Percentiles rank a stretch among this genome's conserved stretches.
phyloP scores from a whole-genome alignment of 2,888 invertebrate species.

The Horisme vitalbata region DNA sequence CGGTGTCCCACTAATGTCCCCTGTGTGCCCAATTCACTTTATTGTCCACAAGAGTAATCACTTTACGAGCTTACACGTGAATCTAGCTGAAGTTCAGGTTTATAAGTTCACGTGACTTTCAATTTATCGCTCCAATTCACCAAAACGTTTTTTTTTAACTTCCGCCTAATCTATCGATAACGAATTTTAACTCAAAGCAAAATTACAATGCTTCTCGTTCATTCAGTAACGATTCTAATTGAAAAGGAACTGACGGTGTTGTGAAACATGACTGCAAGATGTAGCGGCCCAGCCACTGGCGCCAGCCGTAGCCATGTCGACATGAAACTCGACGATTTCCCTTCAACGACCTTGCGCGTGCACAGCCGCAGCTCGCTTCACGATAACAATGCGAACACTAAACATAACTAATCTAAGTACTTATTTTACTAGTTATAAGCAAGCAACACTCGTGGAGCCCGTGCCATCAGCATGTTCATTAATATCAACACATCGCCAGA shows the following conservation, averaged over 20 bases:
- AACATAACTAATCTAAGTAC: slow-evolving; percentile 32
- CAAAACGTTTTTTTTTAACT: slow-evolving; percentile 15
- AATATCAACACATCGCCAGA: slow-evolving; percentile 36
- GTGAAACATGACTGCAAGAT: slow-evolving; percentile 66
- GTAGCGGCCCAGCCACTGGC: slow-evolving; percentile 46
- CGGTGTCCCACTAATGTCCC: slow-evolving; percentile 60
- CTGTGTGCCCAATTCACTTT: slow-evolving; percentile 54
- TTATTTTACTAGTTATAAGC: slow-evolving; percentile 41
- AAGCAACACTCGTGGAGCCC: slow-evolving; percentile 27
- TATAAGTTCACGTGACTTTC: slow-evolving; percentile 10
- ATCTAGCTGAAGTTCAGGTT: slow-evolving; percentile 18
- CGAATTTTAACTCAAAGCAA: slow-evolving; percentile 7
- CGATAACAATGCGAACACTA: slow-evolving; percentile 56
- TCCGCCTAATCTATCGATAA: slow-evolving; percentile 17
- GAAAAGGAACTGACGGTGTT: slow-evolving; percentile 52
- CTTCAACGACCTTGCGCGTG: slow-evolving; percentile 75
- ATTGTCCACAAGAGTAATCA: slow-evolving; percentile 38
- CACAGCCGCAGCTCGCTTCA: slow-evolving; percentile 52
- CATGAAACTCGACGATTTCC: slow-evolving; percentile 70
- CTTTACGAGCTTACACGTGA: slow-evolving; percentile 38
- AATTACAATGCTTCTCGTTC: slow-evolving; percentile 1
- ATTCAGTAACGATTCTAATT: slow-evolving; percentile 37
- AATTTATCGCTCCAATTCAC: slow-evolving; percentile 9
- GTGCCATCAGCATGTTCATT: slow-evolving; percentile 35
- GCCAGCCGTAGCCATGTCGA: slow-evolving; percentile 58